Percentiles rank a stretch among this genome's conserved stretches.
These are phyloP conservation scores for Lithophane socia DNA, from an alignment of 2,888 invertebrate genomes.

Conservation along the genomic window DNA sequence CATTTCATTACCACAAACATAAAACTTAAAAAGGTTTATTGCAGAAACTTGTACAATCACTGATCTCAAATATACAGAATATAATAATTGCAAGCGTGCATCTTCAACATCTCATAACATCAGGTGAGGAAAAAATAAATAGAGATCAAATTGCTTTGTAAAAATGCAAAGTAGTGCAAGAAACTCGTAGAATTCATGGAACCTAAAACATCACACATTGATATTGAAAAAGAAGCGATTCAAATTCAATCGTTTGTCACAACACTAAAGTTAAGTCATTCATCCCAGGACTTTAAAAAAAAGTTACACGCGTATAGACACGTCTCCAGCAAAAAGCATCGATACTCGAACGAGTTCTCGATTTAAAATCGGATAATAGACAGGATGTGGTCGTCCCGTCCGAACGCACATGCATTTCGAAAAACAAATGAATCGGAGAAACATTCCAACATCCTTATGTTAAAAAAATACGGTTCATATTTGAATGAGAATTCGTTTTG, in stretches of 20 bases:
- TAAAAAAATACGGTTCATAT: conserved; percentile 18
- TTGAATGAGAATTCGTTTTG: conserved; percentile 29
- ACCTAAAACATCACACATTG: not conserved
- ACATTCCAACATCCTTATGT: conserved; percentile 27
- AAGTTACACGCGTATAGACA: conserved; percentile 67
- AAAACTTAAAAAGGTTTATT: too few species aligned
- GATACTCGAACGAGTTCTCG: conserved; percentile 72
- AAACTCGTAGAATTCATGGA: not conserved
- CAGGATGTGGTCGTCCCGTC: conserved; percentile 82
- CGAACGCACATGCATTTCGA: conserved; percentile 75
- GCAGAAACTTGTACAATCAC: too few species aligned
- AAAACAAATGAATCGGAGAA: conserved; percentile 41
- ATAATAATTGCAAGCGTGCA: not conserved
- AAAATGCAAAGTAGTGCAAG: not conserved
- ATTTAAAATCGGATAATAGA: conserved; percentile 78
- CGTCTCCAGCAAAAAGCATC: conserved; percentile 70
- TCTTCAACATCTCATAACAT: not conserved
- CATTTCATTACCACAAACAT: too few species aligned
- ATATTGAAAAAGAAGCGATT: conserved; percentile 9
- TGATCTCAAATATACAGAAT: too few species aligned
- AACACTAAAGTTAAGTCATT: conserved; percentile 52
- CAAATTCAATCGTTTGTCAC: conserved; percentile 29
- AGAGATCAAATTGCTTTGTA: not conserved
- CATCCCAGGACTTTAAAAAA: conserved; percentile 52
- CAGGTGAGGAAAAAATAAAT: not conserved